Conservation (phyloP, 2,888 invertebrate species). For the Acrobasis consociella region DNA sequence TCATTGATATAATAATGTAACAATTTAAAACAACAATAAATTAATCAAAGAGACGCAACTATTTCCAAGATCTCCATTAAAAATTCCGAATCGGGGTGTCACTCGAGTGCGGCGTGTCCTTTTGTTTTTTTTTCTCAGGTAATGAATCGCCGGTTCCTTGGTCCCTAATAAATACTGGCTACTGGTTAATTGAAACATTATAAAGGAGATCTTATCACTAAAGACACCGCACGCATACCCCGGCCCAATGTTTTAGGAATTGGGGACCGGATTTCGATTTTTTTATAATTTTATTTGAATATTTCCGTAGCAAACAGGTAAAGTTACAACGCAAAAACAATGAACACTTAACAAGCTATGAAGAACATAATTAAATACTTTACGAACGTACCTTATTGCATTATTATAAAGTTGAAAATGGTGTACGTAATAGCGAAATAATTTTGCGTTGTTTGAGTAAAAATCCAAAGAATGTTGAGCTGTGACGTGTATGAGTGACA, state of each 20-base stretch:
- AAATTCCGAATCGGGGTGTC: conserved; percentile 22
- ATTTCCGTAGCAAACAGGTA: conserved; percentile 44
- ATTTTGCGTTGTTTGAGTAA: conserved; percentile 41
- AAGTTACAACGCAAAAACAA: conserved; percentile 61
- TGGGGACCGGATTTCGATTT: conserved; percentile 41
- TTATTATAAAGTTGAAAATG: conserved; percentile 35
- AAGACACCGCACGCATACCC: conserved; percentile 64
- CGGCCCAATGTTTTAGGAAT: conserved; percentile 55
- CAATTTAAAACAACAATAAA: neutral
- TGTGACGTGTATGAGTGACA: conserved; percentile 34
- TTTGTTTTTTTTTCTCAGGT: conserved; percentile 62
- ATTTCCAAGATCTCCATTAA: conserved; percentile 19
- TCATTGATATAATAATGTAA: too few species aligned
- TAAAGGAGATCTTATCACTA: conserved; percentile 74
- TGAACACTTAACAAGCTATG: conserved; percentile 69
- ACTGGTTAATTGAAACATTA: conserved; percentile 82
- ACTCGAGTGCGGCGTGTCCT: conserved; percentile 47
- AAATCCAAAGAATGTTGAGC: conserved; percentile 48
- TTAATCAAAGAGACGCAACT: neutral
- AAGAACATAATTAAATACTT: conserved; percentile 41
- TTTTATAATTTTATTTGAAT: conserved; percentile 36
- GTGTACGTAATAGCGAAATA: conserved; percentile 24
- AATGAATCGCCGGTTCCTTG: conserved; percentile 63
- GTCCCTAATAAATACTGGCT: conserved; percentile 78
- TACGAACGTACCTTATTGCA: conserved; percentile 35